Evolutionary conservation across 1,140 invertebrate genomes (phyloP), one percentile per base, ranked within the genome.

Genomic region (Diuraphis noxia): DNA sequence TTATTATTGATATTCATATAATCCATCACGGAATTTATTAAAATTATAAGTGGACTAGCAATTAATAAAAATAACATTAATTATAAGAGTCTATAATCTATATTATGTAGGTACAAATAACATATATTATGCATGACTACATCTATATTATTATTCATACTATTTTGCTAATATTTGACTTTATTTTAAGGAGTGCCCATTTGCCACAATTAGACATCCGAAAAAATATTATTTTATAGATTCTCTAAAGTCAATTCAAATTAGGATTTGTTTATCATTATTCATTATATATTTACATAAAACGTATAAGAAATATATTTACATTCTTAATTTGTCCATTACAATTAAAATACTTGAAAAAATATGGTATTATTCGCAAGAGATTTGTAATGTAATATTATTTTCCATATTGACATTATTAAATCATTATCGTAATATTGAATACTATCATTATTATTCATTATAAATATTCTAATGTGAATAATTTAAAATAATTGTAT

Each of bases 31-130:
- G 13, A 9, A 63, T 3, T 63, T 63, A n/a, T 30, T 17, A 72
- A 72, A n/a, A 72, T 72, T 72, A 72, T 72, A 72, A 72, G 13
- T 72, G 56, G 56, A 23, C 5, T 1, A 17, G 9, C 13, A 72
- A n/a, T 72, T 72, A 72, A 72, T n/a, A 72, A n/a, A 63, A 72
- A 72, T 72, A 63, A 72, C 30, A 72, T 72, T n/a, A n/a, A n/a
- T 72, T 72, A n/a, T 17, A 72, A 10, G n/a, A 72, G 13, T 72
- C 4, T 72, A 63, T 63, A 72, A 5, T 72, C 4, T 72, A 63
- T 63, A 72, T n/a, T n/a, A 56, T 30, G 13, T 63, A 72, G 5
- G n/a, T n/a, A n/a, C 6, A 19, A 17, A 63, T 56, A 0, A 56
- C 30, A n/a, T 4, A n/a, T 63, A n/a, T n/a, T n/a, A n/a, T n/a